phyloP scores from a whole-genome alignment of 2,888 invertebrate genomes.

The Machimus atricapillus region DNA sequence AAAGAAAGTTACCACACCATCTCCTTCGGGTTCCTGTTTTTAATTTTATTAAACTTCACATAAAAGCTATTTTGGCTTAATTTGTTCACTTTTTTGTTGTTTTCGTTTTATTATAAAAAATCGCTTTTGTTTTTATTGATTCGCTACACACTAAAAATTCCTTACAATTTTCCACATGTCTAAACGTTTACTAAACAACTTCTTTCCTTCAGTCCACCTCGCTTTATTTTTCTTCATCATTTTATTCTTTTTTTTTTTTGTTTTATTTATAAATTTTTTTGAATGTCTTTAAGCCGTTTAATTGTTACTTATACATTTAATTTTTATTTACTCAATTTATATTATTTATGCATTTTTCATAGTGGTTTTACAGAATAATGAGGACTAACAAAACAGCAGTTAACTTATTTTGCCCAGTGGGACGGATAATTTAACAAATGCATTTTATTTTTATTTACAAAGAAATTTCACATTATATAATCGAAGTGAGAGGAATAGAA shows the following conservation, averaged over 20 bases:
- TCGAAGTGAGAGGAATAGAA: conserved; percentile 2
- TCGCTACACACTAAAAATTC: conserved; percentile 2
- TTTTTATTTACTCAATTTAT: neutral
- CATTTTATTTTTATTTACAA: conserved; percentile 9
- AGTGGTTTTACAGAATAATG: neutral
- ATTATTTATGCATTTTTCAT: neutral
- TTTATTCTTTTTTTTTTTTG: neutral
- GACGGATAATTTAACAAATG: conserved; percentile 33
- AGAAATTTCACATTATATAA: neutral
- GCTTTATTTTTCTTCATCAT: neutral
- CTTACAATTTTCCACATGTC: neutral
- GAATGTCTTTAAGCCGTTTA: neutral
- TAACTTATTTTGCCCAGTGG: conserved; percentile 22
- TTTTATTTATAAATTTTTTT: neutral
- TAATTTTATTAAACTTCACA: conserved; percentile 2
- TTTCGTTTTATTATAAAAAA: conserved; percentile 21
- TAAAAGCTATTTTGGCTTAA: conserved; percentile 36
- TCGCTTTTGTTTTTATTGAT: neutral
- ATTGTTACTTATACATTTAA: neutral
- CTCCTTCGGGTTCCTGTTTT: neutral
- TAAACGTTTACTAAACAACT: neutral
- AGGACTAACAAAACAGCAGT: conserved; percentile 8
- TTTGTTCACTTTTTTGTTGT: neutral
- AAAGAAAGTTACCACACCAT: neutral
- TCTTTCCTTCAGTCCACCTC: neutral